Conservation (phyloP, 2,888 invertebrate genomes). For the Clostera curtula region DNA sequence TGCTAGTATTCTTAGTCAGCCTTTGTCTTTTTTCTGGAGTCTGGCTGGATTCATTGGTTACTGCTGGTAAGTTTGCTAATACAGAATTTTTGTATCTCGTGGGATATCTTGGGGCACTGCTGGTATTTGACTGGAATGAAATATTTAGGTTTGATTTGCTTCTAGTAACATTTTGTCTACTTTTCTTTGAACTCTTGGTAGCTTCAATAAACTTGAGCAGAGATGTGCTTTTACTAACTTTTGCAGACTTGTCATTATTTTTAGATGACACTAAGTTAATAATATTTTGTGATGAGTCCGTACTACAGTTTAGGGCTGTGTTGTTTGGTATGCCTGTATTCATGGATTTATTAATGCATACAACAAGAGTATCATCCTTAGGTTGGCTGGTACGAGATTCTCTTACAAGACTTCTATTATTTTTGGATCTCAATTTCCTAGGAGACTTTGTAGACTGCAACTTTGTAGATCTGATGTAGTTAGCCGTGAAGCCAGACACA, state of each 20-base stretch:
- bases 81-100: conserved; percentile 35
- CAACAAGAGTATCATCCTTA: conserved; percentile 34
- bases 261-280: conserved; percentile 48
- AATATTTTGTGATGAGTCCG: conserved; percentile 55
- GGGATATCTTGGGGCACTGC: conserved; percentile 49
- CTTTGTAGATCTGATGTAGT: conserved; percentile 66
- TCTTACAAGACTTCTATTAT: conserved; percentile 40
- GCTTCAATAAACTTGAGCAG: conserved; percentile 47
- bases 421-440: conserved; percentile 43
- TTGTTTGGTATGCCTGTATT: conserved; percentile 34
- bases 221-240: conserved; percentile 45
- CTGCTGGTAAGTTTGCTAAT: conserved; percentile 13
- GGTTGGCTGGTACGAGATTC: conserved; percentile 30
- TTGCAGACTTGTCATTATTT: conserved; percentile 30
- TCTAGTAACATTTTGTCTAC: conserved; percentile 9
- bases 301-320: conserved; percentile 42
- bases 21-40: conserved; percentile 21
- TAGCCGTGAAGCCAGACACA: conserved; percentile 66
- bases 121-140: conserved; percentile 44
- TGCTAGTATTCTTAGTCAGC: conserved; percentile 28
- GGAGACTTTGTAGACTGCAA: conserved; percentile 45
- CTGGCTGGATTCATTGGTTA: conserved; percentile 4
- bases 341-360: conserved; percentile 48
- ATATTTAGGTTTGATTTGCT: conserved; percentile 33
- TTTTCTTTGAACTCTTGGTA: conserved; percentile 19